phyloP scores from a whole-genome alignment of 2,888 invertebrate species.

The Anticlea derivata region DNA sequence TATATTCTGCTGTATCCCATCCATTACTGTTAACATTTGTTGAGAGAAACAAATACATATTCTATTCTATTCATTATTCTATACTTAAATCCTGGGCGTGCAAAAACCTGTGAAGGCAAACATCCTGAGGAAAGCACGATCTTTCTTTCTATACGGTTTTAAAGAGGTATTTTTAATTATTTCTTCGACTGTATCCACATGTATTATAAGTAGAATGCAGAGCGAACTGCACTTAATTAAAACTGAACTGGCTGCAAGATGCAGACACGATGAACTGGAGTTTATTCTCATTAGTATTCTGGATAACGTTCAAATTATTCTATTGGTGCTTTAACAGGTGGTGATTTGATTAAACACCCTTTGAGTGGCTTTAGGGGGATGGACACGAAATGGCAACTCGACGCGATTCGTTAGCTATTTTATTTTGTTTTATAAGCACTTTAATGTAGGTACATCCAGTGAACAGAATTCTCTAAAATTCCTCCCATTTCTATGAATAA shows the following conservation, averaged over 20 bases:
- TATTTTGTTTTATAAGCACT: slow-evolving; percentile 1
- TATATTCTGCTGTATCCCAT: no score
- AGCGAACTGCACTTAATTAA: slow-evolving; percentile 39
- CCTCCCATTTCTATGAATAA: no score
- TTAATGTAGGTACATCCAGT: no score
- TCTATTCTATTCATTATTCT: no score
- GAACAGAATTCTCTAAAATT: no score
- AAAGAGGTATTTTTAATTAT: background rate
- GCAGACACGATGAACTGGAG: slow-evolving; percentile 39
- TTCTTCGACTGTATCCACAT: slow-evolving; percentile 15
- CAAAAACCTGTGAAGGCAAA: no score
- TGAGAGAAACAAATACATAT: no score
- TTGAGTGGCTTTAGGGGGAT: slow-evolving; percentile 3
- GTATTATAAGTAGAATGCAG: slow-evolving; percentile 31
- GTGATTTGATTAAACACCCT: slow-evolving; percentile 19
- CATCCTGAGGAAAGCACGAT: no score
- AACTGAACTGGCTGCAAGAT: slow-evolving; percentile 36
- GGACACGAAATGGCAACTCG: slow-evolving; percentile 6
- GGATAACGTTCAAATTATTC: slow-evolving; percentile 9
- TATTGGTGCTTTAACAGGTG: slow-evolving; percentile 20
- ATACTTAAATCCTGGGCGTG: no score
- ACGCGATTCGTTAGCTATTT: slow-evolving; percentile 2
- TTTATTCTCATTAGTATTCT: slow-evolving; percentile 41
- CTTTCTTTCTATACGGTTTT: no score
- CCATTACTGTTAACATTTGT: no score